Base-by-base conservation (phyloP, 1,140 invertebrate genomes). In the Leptoteleia sp. region DNA sequence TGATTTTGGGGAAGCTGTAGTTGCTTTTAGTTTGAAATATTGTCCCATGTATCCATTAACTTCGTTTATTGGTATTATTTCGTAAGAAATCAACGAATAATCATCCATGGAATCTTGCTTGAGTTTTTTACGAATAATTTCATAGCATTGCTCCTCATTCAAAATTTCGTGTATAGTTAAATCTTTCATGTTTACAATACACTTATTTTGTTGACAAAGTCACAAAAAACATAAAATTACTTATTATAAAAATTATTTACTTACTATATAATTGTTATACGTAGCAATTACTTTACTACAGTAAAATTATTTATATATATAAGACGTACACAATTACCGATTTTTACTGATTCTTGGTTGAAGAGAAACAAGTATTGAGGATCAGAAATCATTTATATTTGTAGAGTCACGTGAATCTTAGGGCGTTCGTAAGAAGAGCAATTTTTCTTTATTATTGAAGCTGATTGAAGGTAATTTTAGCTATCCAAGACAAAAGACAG, bases 141-240 rank as follows among this genome's bases (percentile, higher is more conserved):
- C 87, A 31, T 91, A 82, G 70, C 91, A 92, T 72, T 92, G 89
- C 61, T 91, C 90, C 47, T 91, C 90, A 17, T 91, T 88, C 0
- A 90, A 61, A 19, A 90, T 82, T 45, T 90, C 72, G n/a, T 76
- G 19, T 1, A 52, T 35, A 5, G 22, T 40, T 11, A 29, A 12
- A 0, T 79, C 33, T 3, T 13, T 35, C 40, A 45, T 59, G 4
- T 8, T 40, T 35, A 37, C n/a, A 42, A 11, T n/a, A n/a, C n/a
- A n/a, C n/a, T n/a, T n/a, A n/a, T n/a, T n/a, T n/a, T n/a, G n/a
- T n/a, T n/a, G n/a, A n/a, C n/a, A n/a, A n/a, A n/a, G n/a, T n/a
- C n/a, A n/a, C n/a, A n/a, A n/a, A n/a, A n/a, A n/a, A n/a, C n/a
- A n/a, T n/a, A n/a, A n/a, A n/a, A n/a, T n/a, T n/a, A n/a, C n/a